These are phyloP conservation scores for Spongilla lacustris DNA, from an alignment of 37 sponge, comb jelly and placozoan species.

Conservation along the genomic window DNA sequence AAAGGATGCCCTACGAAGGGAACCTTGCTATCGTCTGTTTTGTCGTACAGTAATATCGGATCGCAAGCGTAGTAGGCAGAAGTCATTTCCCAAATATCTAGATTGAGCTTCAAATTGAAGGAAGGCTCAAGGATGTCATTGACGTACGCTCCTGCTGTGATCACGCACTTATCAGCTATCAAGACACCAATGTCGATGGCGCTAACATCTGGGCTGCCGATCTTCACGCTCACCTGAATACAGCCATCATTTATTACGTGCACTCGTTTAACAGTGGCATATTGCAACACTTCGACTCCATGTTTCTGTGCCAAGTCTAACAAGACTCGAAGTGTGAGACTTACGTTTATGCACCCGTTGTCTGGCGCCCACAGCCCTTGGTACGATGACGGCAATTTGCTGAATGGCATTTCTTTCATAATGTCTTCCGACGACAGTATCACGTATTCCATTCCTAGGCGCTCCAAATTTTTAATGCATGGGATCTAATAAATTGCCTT, in stretches of 20 bases:
- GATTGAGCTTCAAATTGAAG: conserved; percentile 1
- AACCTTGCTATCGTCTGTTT: neutral
- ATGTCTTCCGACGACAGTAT: conserved; percentile 11
- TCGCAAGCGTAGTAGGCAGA: conserved; percentile 17
- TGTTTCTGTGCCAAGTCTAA: conserved; percentile 2
- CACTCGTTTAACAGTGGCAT: neutral
- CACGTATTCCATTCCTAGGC: conserved; percentile 10
- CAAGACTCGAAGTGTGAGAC: conserved; percentile 7
- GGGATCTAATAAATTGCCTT: conserved; percentile 16
- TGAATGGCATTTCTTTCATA: conserved; percentile 20
- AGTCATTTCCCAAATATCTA: conserved; percentile 15
- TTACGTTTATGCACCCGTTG: conserved; percentile 23
- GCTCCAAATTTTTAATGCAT: conserved; percentile 23
- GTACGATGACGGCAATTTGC: conserved; percentile 4
- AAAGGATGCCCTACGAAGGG: conserved; percentile 12
- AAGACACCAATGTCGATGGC: neutral
- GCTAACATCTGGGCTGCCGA: neutral
- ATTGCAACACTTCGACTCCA: conserved; percentile 12
- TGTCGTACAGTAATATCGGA: neutral
- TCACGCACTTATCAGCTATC: neutral
- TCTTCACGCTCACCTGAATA: conserved; percentile 5
- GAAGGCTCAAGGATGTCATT: conserved; percentile 32
- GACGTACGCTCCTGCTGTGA: conserved; percentile 6
- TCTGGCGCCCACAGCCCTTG: conserved; percentile 33
- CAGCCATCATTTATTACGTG: neutral